phyloP scores from a whole-genome alignment of 2,797 vertebrate genomes.

The Poeciliopsis gracilis region DNA sequence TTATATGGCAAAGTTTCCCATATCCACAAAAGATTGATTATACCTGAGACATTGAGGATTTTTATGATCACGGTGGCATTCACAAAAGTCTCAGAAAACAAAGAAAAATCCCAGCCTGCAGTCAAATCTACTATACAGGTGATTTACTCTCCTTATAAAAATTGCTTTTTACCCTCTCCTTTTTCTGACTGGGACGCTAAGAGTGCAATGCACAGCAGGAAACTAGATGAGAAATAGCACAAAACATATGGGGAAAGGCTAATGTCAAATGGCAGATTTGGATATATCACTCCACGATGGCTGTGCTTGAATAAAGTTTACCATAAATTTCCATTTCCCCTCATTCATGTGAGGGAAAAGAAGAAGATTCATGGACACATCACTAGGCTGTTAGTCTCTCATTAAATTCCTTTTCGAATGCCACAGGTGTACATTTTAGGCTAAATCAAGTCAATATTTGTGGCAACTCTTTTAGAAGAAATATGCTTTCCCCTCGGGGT shows the following conservation, averaged over 20 bases:
- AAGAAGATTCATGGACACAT: conserved; percentile 70
- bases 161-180: conserved; percentile 23
- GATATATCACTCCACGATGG: conserved; percentile 55
- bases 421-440: conserved; percentile 69
- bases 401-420: conserved; percentile 67
- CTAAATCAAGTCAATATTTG: conserved; percentile 74
- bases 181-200: conserved; percentile 50
- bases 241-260: conserved; percentile 61
- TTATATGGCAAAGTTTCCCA: background rate
- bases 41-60: background rate
- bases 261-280: conserved; percentile 64
- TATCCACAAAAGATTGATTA: background rate
- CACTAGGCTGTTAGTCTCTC: conserved; percentile 63
- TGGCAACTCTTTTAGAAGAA: conserved; percentile 64
- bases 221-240: conserved; percentile 28
- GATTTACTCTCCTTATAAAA: conserved; percentile 19
- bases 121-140: conserved; percentile 33
- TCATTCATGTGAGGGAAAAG: conserved; percentile 44
- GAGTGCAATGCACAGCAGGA: conserved; percentile 40
- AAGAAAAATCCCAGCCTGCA: conserved; percentile 7
- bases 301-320: conserved; percentile 53
- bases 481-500: conserved; percentile 61
- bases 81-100: background rate
- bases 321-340: conserved; percentile 55
- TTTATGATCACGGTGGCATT: background rate